Percentiles rank a stretch among this genome's conserved stretches.
phyloP scores from a whole-genome alignment of 2,113 vertebrate species.

The Arothron firmamentum region DNA sequence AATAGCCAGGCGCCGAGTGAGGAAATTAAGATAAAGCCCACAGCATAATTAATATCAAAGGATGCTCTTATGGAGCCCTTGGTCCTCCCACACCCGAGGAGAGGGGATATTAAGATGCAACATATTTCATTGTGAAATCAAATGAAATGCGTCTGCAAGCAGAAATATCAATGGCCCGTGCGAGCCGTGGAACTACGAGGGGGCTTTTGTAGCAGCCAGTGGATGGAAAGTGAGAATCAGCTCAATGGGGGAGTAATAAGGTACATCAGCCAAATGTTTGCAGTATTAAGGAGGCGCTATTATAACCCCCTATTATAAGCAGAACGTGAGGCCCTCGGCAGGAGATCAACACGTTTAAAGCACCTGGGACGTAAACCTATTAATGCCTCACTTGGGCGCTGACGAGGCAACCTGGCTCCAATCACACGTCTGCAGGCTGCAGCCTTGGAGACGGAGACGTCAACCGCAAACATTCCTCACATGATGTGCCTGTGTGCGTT shows the following conservation, averaged over 20 bases:
- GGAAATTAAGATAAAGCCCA: conserved; percentile 36
- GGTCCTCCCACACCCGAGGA: conserved; percentile 32
- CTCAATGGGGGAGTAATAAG: conserved; percentile 57
- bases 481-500: no score
- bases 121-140: conserved; percentile 53
- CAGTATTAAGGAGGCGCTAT: conserved; percentile 57
- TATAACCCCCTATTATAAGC: conserved; percentile 40
- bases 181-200: conserved; percentile 53
- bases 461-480: no score
- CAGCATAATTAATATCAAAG: conserved; percentile 50
- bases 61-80: conserved; percentile 41
- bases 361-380: conserved; percentile 63
- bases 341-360: conserved; percentile 61
- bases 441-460: no score
- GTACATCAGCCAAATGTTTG: conserved; percentile 64
- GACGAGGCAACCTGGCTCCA: conserved; percentile 16
- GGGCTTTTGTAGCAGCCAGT: conserved; percentile 40
- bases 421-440: neutral
- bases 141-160: conserved; percentile 58
- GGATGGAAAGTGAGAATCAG: conserved; percentile 60
- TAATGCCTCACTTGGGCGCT: conserved; percentile 36
- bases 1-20: conserved; percentile 14
- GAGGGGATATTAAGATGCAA: conserved; percentile 50
- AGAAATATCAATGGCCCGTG: conserved; percentile 59
- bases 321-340: conserved; percentile 56